Evolutionary conservation across 2,888 invertebrate species (phyloP).

Genomic region (Cheilosia pagana): DNA sequence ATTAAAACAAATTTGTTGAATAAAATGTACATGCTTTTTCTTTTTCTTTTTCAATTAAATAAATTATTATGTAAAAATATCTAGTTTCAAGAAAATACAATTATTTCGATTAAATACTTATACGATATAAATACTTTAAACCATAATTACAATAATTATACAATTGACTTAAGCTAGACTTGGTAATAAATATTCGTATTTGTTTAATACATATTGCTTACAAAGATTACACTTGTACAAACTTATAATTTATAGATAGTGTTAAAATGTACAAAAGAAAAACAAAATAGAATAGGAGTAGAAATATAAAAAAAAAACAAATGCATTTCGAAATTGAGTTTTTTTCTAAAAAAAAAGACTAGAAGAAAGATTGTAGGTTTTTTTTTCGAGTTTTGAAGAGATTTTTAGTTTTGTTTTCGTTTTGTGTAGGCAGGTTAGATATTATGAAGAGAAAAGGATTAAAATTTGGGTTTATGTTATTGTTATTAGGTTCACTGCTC

Average conservation of each 20-base stretch:
- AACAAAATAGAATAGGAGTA: not conserved
- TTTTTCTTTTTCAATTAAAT: conserved; percentile 34
- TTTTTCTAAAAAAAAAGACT: conserved; percentile 53
- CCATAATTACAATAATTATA: conserved; percentile 53
- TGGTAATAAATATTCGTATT: conserved; percentile 61
- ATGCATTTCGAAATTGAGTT: conserved; percentile 35
- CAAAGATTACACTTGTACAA: conserved; percentile 58
- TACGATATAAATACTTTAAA: conserved; percentile 26
- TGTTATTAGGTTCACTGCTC: conserved; percentile 69
- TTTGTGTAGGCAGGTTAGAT: conserved; percentile 27
- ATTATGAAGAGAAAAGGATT: not conserved
- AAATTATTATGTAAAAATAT: conserved; percentile 57
- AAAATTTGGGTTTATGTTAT: conserved; percentile 32
- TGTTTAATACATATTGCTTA: conserved; percentile 53
- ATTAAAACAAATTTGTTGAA: conserved; percentile 20
- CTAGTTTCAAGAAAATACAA: conserved; percentile 33
- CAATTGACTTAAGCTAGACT: conserved; percentile 49
- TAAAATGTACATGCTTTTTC: conserved; percentile 50
- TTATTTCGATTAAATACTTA: conserved; percentile 42
- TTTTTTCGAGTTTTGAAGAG: conserved; percentile 25
- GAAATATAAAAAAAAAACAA: conserved; percentile 26
- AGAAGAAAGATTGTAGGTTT: conserved; percentile 38
- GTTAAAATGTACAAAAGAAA: conserved; percentile 12
- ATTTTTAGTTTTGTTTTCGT: conserved; percentile 13
- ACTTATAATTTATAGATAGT: conserved; percentile 24